phyloP scores from a whole-genome alignment of 2,113 vertebrate species.

The Craseonycteris thonglongyai region DNA sequence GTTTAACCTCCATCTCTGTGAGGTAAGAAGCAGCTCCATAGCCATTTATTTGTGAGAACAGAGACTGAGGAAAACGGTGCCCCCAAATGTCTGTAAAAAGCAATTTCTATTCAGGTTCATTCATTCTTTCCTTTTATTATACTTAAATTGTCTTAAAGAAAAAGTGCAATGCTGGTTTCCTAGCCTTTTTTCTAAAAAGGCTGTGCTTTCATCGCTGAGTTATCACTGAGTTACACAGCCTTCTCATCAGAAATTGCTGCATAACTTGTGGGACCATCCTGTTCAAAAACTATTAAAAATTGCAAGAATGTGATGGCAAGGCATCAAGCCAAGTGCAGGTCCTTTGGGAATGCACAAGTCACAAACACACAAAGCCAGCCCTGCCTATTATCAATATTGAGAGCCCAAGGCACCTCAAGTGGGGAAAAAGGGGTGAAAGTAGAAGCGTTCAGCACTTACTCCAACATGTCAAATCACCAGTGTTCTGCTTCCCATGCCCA shows the following conservation, averaged over 20 bases:
- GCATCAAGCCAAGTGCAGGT: background rate
- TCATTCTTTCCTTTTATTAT: background rate
- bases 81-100: background rate
- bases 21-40: background rate
- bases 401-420: background rate
- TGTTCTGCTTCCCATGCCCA: fast-evolving
- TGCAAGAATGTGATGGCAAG: background rate
- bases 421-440: background rate
- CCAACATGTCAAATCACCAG: fast-evolving
- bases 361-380: background rate
- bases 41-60: background rate
- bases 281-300: background rate
- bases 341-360: background rate
- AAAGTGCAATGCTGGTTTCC: background rate
- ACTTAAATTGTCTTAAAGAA: background rate
- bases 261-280: background rate
- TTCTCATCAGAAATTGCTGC: background rate
- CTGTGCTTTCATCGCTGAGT: background rate
- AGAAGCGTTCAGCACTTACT: background rate
- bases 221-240: background rate
- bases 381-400: fast-evolving
- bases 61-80: background rate
- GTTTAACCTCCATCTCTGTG: background rate
- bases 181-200: background rate
- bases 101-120: background rate